A percentile compares a stretch with the other conserved stretches of the same genome.
Conservation (phyloP, 1,140 invertebrate genomes). For the Bombus cullumanus region DNA sequence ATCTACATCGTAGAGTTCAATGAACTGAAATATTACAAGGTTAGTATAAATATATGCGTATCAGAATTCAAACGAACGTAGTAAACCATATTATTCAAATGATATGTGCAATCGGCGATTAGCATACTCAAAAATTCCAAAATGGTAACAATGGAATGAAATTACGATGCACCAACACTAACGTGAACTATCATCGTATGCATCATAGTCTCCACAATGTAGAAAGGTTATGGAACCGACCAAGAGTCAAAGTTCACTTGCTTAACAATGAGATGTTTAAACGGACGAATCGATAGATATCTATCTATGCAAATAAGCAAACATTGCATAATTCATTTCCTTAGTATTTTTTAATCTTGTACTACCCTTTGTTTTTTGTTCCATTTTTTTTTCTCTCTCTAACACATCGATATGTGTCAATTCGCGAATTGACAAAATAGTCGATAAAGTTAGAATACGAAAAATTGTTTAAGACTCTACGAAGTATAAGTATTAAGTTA, state of each 20-base stretch:
- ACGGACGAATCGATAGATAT: no score
- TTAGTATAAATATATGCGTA: not conserved
- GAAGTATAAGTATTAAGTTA: not conserved
- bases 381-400: not conserved
- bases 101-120: constrained; percentile 3
- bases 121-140: not conserved
- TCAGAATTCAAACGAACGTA: not conserved
- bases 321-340: not conserved
- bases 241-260: not conserved
- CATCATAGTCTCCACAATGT: not conserved
- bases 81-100: constrained; percentile 2
- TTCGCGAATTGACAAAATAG: no score
- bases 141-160: not conserved
- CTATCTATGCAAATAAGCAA: not conserved
- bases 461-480: not conserved
- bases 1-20: not conserved
- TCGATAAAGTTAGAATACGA: not conserved
- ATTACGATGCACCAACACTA: not conserved
- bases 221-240: not conserved
- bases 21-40: no score
- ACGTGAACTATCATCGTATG: not conserved
- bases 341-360: not conserved
- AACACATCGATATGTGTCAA: not conserved
- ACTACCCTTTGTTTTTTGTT: no score
- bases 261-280: not conserved